A percentile compares a stretch with the other conserved stretches of the same genome.
Evolutionary conservation across 2,113 vertebrate genomes (phyloP).

Genomic region (Hiodon alosoides): DNA sequence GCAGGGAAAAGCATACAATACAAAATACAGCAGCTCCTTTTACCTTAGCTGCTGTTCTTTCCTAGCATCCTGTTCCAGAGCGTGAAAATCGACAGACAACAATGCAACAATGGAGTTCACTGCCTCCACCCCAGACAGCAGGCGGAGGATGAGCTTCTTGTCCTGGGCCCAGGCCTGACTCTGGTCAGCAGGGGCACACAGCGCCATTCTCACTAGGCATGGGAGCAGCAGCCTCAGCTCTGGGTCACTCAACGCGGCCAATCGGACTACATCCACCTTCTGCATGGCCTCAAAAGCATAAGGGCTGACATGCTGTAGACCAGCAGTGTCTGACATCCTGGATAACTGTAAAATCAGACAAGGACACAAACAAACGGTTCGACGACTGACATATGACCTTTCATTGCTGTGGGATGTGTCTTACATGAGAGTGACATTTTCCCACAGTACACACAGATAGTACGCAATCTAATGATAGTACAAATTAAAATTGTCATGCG

Average conservation of each 20-base stretch:
- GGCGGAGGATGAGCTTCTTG: conserved; percentile 92
- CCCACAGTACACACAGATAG: too few species aligned
- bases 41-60: conserved; percentile 97
- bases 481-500: too few species aligned
- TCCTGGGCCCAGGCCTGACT: conserved; percentile 95
- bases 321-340: conserved; percentile 73
- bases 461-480: too few species aligned
- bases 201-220: conserved; percentile 92
- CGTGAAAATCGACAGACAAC: conserved; percentile 96
- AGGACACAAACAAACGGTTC: too few species aligned
- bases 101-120: conserved; percentile 95
- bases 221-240: conserved; percentile 88
- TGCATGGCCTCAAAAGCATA: conserved; percentile 98
- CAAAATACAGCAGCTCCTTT: background rate
- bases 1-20: background rate
- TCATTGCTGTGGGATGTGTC: too few species aligned
- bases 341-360: background rate
- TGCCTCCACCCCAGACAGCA: conserved; percentile 93
- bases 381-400: too few species aligned
- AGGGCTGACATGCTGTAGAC: conserved; percentile 86
- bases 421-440: too few species aligned
- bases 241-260: conserved; percentile 86
- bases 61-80: conserved; percentile 91
- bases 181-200: conserved; percentile 95
- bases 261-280: conserved; percentile 85